Evolutionary conservation across 2,797 vertebrate species (phyloP), one percentile per base, ranked within the genome.

Genomic region (Remorina albescens): DNA sequence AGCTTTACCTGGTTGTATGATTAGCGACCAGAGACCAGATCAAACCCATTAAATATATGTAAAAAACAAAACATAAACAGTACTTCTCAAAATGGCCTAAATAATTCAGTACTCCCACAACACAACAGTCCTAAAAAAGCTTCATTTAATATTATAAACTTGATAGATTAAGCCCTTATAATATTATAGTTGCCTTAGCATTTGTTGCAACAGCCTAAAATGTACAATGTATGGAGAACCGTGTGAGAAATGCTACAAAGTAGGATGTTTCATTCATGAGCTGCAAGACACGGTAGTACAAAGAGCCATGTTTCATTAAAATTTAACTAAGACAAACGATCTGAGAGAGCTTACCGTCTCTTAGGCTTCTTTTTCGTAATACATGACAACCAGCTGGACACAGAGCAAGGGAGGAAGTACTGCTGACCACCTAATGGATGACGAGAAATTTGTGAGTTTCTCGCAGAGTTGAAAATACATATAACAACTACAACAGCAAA

Each of bases 241-340:
- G 56, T 92, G 94, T 93, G 94, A 94, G 94, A 95, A 96, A 94
- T 95, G 94, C 94, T 91, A 92, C 86, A 93, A 94, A 94, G 90
- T 92, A 93, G 93, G 88, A 97, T 97, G 95, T 96, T 97, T 97
- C 96, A 98, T 98, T 98, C 95, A 97, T 97, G 95, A 98, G 95
- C 90, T 94, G 93, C 93, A 93, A 95, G 93, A 95, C 94, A 92
- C 82, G 85, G 95, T 92, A 93, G 94, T 92, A 96, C 95, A 94
- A 95, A 92, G 95, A 95, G 94, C 93, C 92, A 95, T 95, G 95
- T 95, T 96, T 97, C 95, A 97, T 98, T 96, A 97, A 96, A 97
- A 91, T 96, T 97, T 97, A 97, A 98, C 97, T 95, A 96, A 96
- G 96, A 97, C 94, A 96, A 97, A 97, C 95, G 94, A 93, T 95